phyloP scores from a whole-genome alignment of 1,140 invertebrate genomes.

The Procambarus clarkii region DNA sequence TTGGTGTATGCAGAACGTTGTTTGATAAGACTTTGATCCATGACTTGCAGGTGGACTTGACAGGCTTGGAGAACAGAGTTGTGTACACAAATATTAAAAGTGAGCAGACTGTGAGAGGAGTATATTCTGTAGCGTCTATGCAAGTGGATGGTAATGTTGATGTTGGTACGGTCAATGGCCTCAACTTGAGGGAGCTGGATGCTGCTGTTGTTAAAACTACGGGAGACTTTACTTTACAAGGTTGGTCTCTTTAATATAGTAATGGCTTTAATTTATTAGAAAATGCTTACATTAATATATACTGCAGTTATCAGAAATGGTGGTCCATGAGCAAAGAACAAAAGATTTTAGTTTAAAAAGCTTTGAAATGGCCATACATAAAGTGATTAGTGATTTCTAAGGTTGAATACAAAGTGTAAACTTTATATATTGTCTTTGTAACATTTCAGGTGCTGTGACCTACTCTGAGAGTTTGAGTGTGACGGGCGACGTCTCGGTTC shows the following conservation, averaged over 20 bases:
- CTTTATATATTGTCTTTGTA: too few species aligned
- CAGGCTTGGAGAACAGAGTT: not conserved
- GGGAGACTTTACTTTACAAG: conserved; percentile 17
- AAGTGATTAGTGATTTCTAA: too few species aligned
- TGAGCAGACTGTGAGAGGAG: conserved; percentile 7
- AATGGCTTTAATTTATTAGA: too few species aligned
- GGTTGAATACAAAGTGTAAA: too few species aligned
- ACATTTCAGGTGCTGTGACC: not conserved
- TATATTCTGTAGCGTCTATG: not conserved
- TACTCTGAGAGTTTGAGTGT: conserved; percentile 14
- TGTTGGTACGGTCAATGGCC: not conserved
- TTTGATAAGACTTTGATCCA: not conserved
- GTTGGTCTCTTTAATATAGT: not conserved
- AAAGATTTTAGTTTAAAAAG: too few species aligned
- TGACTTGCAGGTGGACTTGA: not conserved
- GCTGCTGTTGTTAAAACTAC: conserved; percentile 7
- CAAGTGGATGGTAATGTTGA: conserved; percentile 36
- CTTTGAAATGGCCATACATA: too few species aligned
- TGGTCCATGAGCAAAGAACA: too few species aligned
- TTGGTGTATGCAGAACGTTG: not conserved
- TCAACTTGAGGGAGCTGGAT: conserved; percentile 28
- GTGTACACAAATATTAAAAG: conserved; percentile 22
- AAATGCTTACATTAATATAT: too few species aligned
- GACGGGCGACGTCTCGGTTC: not conserved
- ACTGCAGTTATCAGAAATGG: too few species aligned